These are phyloP conservation scores for Drosophila pachea DNA, from an alignment of 1,140 invertebrate species.

Conservation along the genomic window DNA sequence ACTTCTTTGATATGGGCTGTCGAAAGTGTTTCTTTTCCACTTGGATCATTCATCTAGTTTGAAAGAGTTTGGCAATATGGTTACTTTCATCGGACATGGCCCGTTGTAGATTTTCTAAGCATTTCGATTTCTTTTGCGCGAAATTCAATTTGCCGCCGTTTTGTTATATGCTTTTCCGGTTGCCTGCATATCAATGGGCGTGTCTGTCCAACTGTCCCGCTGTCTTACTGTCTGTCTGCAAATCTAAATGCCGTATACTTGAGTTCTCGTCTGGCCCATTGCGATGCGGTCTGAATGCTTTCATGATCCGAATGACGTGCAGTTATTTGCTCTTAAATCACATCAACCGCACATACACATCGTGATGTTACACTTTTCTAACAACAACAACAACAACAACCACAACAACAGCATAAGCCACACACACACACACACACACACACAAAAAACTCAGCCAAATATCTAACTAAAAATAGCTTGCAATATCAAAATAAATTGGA, in stretches of 20 bases:
- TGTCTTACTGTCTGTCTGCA: slow-evolving; percentile 18
- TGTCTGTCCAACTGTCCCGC: neutral
- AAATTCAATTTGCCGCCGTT: slow-evolving; percentile 35
- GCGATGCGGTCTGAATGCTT: slow-evolving; percentile 34
- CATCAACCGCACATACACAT: slow-evolving; percentile 18
- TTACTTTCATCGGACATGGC: neutral
- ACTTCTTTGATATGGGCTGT: too few relatives aligned
- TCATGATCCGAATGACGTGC: slow-evolving; percentile 46
- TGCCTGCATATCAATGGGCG: slow-evolving; percentile 33
- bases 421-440: too few relatives aligned
- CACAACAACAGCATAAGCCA: neutral
- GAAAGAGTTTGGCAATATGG: too few relatives aligned
- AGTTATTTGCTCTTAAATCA: slow-evolving; percentile 51
- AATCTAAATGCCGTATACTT: slow-evolving; percentile 22
- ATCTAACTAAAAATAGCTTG: slow-evolving; percentile 55
- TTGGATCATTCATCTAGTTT: too few relatives aligned
- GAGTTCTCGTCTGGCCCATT: neutral
- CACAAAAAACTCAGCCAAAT: slow-evolving; percentile 30
- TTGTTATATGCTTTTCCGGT: slow-evolving; percentile 30
- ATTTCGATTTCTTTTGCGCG: slow-evolving; percentile 14
- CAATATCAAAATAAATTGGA: slow-evolving; percentile 52
- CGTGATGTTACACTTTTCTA: slow-evolving; percentile 47
- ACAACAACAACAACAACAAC: neutral
- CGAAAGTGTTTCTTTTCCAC: too few relatives aligned
- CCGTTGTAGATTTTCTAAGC: neutral